Evolutionary conservation across 1,140 invertebrate species (phyloP).

Genomic region (Philotrypesis tridentata): DNA sequence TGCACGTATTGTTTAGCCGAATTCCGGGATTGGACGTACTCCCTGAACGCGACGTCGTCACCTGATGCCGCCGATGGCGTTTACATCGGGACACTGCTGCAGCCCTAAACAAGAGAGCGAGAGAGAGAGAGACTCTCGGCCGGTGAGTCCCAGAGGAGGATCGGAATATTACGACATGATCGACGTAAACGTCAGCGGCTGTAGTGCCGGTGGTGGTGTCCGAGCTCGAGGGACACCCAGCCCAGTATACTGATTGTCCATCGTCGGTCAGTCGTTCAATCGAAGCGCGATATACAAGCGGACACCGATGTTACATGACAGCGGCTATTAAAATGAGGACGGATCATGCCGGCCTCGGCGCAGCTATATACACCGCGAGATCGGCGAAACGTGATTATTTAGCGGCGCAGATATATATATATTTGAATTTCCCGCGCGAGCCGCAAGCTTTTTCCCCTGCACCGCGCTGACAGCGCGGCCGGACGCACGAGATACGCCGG

Average conservation of each 20-base stretch:
- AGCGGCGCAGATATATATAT: too few relatives aligned
- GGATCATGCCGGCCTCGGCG: not conserved
- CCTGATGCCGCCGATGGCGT: too few relatives aligned
- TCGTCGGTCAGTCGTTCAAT: slow-evolving; percentile 15
- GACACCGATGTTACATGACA: not conserved
- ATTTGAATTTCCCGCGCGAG: not conserved
- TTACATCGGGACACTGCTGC: too few relatives aligned
- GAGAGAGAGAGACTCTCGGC: too few relatives aligned
- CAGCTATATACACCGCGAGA: too few relatives aligned
- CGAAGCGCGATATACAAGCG: not conserved
- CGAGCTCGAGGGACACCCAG: not conserved
- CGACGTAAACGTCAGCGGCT: slow-evolving; percentile 18
- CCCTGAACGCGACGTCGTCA: too few relatives aligned
- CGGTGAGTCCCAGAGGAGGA: not conserved
- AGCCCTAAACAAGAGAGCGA: not conserved
- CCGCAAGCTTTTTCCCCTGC: not conserved
- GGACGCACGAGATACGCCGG: not conserved
- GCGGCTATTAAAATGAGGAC: slow-evolving; percentile 15
- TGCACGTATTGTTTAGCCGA: too few relatives aligned
- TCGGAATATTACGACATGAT: not conserved
- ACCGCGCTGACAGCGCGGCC: too few relatives aligned
- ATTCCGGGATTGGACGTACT: too few relatives aligned
- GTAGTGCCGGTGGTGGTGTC: not conserved
- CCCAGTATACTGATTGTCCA: not conserved
- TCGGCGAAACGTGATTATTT: not conserved